A percentile compares a stretch with the other conserved stretches of the same genome.
These are phyloP conservation scores for Suricata suricatta DNA, from an alignment of 2,113 vertebrate species.

Conservation along the genomic window DNA sequence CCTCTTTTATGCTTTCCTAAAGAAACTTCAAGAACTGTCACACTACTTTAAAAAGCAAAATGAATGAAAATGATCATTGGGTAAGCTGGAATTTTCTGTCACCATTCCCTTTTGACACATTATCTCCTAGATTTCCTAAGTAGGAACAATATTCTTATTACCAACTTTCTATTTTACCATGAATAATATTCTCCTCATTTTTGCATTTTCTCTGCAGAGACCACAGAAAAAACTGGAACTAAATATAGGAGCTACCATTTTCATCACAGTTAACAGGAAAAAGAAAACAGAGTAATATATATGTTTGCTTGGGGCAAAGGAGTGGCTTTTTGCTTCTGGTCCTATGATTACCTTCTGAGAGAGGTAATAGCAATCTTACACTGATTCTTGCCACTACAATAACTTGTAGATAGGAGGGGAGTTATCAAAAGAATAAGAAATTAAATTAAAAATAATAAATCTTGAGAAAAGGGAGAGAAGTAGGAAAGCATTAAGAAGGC, in stretches of 20 bases:
- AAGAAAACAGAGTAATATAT: background rate
- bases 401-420: background rate
- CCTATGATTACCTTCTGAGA: background rate
- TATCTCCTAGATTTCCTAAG: background rate
- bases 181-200: conserved; percentile 12
- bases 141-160: background rate
- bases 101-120: background rate
- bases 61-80: background rate
- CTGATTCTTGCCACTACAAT: background rate
- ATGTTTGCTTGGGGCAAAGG: background rate
- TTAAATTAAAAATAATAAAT: conserved; percentile 34
- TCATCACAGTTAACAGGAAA: background rate
- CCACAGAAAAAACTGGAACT: background rate
- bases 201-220: background rate
- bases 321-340: background rate
- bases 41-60: conserved; percentile 10
- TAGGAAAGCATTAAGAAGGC: background rate
- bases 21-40: conserved; percentile 20
- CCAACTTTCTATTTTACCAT: background rate
- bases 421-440: conserved; percentile 27
- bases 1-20: background rate
- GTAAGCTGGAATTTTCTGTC: background rate
- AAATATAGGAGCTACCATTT: background rate
- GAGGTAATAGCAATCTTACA: background rate
- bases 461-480: conserved; percentile 24